Conservation (phyloP, 2,113 vertebrate species). For the Donacobius atricapilla region DNA sequence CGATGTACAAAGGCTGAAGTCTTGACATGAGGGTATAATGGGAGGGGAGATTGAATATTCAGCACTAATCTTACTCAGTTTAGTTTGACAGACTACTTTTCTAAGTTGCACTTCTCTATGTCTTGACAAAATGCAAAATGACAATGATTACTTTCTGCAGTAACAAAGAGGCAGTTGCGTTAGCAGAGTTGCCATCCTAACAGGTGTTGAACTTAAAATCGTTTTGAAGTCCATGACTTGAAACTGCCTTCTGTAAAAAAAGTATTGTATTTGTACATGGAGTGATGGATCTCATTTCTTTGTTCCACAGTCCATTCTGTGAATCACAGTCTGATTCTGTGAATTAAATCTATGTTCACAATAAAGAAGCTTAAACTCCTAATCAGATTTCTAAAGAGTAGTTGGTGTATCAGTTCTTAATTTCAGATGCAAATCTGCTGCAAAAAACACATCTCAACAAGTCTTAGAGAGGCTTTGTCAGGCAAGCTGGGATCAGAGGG, state of each 20-base stretch:
- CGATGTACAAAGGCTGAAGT: background rate
- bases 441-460: background rate
- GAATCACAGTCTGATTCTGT: background rate
- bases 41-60: background rate
- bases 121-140: background rate
- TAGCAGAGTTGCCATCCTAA: background rate
- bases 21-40: background rate
- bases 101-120: background rate
- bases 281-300: background rate
- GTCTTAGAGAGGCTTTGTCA: background rate
- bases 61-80: background rate
- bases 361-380: background rate
- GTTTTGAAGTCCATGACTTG: background rate
- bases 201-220: background rate
- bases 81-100: background rate
- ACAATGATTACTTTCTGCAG: background rate
- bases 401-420: background rate
- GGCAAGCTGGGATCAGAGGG: background rate
- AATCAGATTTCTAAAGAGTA: background rate
- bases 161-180: background rate
- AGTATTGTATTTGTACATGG: background rate
- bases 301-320: background rate
- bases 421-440: background rate
- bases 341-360: background rate
- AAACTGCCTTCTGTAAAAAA: background rate